Evolutionary conservation across 1,140 invertebrate genomes (phyloP), one percentile per base, ranked within the genome.

Genomic region (Pemphigus obesinymphae): DNA sequence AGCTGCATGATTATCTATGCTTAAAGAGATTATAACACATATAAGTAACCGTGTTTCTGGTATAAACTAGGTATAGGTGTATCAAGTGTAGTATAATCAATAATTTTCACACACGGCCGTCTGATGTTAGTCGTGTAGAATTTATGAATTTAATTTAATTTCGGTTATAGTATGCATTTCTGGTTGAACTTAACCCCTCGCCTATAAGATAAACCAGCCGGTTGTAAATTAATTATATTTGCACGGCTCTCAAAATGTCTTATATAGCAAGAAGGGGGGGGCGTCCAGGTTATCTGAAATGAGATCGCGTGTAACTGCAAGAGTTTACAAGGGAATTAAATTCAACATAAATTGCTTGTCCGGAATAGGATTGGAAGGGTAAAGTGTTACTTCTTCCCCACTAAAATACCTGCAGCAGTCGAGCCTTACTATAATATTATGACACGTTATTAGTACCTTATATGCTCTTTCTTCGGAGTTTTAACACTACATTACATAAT

Each of bases 151-250:
- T 78, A 78, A 78, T 78, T 78, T 78, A 55, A 58, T 26, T 53
- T 40, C 50, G n/a, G 75, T 78, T 58, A 78, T 70, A 23, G 37
- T 26, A 45, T 29, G 68, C 13, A 45, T 70, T 70, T 45, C 68
- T 45, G 23, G 40, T 70, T 26, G 37, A 70, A 43, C 37, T 43
- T 15, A 17, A 45, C 68, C 37, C 68, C 40, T 45, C 15, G 37
- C 3, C 66, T 43, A 2, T 2, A 43, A 70, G 53, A 78, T 78
- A 55, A 58, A 78, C 75, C 75, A 17, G 45, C 45, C 20, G 76
- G 53, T 61, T 80, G 76, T 80, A 63, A 80, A 80, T 80, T 80
- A 80, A 80, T 80, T 80, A 61, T 45, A 63, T 53, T 61, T n/a
- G n/a, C 34, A 29, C 13, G 73, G 48, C 50, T 50, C 75, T 78